phyloP scores from a whole-genome alignment of 1,140 invertebrate species.

The Mamestra configurata region DNA sequence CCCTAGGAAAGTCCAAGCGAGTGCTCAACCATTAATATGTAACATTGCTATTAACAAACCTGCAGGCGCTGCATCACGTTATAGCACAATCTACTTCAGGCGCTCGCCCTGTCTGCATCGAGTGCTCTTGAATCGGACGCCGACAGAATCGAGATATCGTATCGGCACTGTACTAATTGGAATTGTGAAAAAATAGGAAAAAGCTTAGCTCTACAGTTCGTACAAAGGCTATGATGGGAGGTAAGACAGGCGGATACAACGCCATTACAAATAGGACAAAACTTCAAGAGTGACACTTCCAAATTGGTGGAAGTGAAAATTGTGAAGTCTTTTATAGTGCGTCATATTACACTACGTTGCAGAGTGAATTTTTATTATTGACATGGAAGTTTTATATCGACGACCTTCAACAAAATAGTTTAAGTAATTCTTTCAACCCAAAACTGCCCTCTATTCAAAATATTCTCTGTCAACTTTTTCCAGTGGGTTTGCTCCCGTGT shows the following conservation, averaged over 20 bases:
- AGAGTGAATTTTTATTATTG: too few relatives aligned
- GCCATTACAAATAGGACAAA: not conserved
- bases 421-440: too few relatives aligned
- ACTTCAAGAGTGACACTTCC: too few relatives aligned
- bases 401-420: too few relatives aligned
- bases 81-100: conserved; percentile 1
- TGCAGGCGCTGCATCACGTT: conserved; percentile 18
- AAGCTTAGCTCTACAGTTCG: not conserved
- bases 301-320: too few relatives aligned
- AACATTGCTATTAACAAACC: conserved; percentile 16
- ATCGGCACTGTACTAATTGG: conserved; percentile 27
- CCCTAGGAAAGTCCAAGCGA: not conserved
- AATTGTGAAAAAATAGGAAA: not conserved
- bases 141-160: conserved; percentile 33
- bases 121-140: not conserved
- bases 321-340: too few relatives aligned
- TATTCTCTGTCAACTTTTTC: too few relatives aligned
- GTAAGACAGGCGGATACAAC: not conserved
- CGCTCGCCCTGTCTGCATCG: not conserved
- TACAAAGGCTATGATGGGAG: not conserved
- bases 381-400: too few relatives aligned
- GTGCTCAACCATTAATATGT: not conserved
- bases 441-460: too few relatives aligned
- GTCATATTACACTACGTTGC: too few relatives aligned
- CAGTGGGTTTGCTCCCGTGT: too few relatives aligned